Percentiles rank a stretch among this genome's conserved stretches.
Evolutionary conservation across 2,797 vertebrate genomes (phyloP).

Genomic region (Paramormyrops hopkinsi): DNA sequence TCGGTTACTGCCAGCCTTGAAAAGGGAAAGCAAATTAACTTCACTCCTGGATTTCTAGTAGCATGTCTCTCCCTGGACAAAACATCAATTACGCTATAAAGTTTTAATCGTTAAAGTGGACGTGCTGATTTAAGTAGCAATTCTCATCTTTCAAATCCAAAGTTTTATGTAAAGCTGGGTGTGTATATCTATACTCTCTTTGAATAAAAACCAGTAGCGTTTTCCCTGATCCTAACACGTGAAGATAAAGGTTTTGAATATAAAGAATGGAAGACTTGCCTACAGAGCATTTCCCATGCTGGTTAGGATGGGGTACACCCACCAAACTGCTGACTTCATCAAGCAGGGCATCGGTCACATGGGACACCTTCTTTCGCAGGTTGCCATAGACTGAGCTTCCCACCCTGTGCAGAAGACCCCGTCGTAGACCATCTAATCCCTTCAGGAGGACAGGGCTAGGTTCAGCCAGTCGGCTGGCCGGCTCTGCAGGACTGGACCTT

Average conservation of each 20-base stretch:
- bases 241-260: neutral
- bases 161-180: neutral
- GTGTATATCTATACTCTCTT: neutral
- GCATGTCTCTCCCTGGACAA: slow-evolving; percentile 50
- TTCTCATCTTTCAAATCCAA: neutral
- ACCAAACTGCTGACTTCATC: slow-evolving; percentile 73
- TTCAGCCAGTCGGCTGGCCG: slow-evolving; percentile 48
- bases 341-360: slow-evolving; percentile 68
- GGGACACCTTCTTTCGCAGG: slow-evolving; percentile 69
- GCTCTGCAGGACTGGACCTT: slow-evolving; percentile 55
- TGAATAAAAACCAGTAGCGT: neutral
- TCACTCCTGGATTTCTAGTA: slow-evolving; percentile 40
- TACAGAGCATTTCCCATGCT: slow-evolving; percentile 66
- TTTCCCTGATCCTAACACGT: neutral
- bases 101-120: slow-evolving; percentile 43
- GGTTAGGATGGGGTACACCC: slow-evolving; percentile 59
- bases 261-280: slow-evolving; percentile 58
- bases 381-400: slow-evolving; percentile 71
- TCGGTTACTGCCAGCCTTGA: slow-evolving; percentile 62
- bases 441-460: slow-evolving; percentile 60
- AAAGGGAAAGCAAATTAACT: slow-evolving; percentile 55
- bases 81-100: slow-evolving; percentile 51
- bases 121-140: slow-evolving; percentile 6
- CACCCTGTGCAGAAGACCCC: slow-evolving; percentile 68
- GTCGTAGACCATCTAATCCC: slow-evolving; percentile 65